Evolutionary conservation across 1,140 invertebrate genomes (phyloP).

Genomic region (Drosophila parabipectinata): DNA sequence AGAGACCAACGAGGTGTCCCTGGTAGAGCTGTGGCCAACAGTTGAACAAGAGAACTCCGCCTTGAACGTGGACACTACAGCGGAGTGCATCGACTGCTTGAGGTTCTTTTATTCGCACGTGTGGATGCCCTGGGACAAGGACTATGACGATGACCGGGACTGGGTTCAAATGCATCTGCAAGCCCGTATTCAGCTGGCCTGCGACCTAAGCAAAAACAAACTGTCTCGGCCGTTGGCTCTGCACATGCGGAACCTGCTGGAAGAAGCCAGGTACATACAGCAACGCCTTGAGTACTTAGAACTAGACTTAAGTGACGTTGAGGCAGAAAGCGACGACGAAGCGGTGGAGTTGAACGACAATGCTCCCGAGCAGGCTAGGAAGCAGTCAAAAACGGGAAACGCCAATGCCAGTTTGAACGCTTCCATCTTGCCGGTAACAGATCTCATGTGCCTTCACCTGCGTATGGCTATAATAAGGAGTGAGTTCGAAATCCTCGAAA

Average conservation of each 20-base stretch:
- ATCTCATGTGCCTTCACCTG: conserved; percentile 86
- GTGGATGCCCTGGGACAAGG: conserved; percentile 88
- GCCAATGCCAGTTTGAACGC: conserved; percentile 51
- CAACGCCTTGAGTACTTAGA: conserved; percentile 85
- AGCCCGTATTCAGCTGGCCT: conserved; percentile 86
- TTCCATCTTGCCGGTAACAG: conserved; percentile 78
- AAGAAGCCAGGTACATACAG: conserved; percentile 86
- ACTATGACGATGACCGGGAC: conserved; percentile 86
- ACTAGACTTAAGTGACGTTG: conserved; percentile 84
- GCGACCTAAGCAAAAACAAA: conserved; percentile 85
- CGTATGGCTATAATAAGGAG: conserved; percentile 86
- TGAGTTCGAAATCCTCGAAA: conserved; percentile 87
- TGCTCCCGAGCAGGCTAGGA: conserved; percentile 27
- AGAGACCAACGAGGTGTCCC: conserved; percentile 85
- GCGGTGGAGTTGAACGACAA: conserved; percentile 56
- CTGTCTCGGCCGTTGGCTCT: conserved; percentile 84
- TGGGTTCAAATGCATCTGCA: conserved; percentile 86
- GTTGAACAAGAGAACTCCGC: conserved; percentile 85
- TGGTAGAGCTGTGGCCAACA: conserved; percentile 87
- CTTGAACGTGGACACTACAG: conserved; percentile 84
- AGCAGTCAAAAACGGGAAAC: conserved; percentile 27
- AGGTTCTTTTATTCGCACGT: conserved; percentile 87
- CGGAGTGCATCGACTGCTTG: conserved; percentile 85
- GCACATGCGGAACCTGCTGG: conserved; percentile 85
- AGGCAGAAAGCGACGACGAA: conserved; percentile 69